Evolutionary conservation across 2,797 vertebrate genomes (phyloP), one percentile per base, ranked within the genome.

Genomic region (Setipinna tenuifilis): DNA sequence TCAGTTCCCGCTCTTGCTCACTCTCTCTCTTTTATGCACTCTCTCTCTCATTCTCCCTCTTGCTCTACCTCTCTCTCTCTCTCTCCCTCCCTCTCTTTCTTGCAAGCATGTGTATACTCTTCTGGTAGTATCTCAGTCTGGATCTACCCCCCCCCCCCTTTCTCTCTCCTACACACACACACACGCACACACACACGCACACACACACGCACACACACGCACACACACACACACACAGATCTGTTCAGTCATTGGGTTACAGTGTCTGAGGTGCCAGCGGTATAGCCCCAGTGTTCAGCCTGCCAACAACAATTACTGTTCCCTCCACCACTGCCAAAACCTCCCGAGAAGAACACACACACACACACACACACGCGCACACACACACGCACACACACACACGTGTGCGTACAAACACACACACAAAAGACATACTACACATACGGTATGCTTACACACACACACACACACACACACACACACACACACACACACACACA

Each of bases 281-380:
- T 88, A 87, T 89, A 89, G 87, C 91, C 89, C 91, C 91, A 89
- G 89, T 90, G 89, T 88, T 90, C 89, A 89, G 84, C 50, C 91
- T 93, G 94, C 92, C 93, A 92, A 92, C 90, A 92, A 92, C 92
- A 93, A 92, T 93, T 91, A 93, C 92, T 92, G 89, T 92, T 89
- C 91, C n/a, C 83, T 83, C 88, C 90, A 91, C 94, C 91, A 93
- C 88, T 87, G 28, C 88, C 83, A 75, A 87, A 35, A 86, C 84
- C 88, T 88, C 88, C 86, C 82, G 82, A 89, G 88, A 89, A 89
- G 89, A 87, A 84, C 89, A 91, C 89, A 86, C 87, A 57, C 84
- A 88, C 88, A 44, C 84, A 87, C 87, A 85, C 85, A 83, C 85
- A 83, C 86, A 83, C 82, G 85, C 86, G 88, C 84, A 86, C 85